These are phyloP conservation scores for Laticauda laticaudata DNA, from an alignment of 2,113 vertebrate species.

Conservation along the genomic window DNA sequence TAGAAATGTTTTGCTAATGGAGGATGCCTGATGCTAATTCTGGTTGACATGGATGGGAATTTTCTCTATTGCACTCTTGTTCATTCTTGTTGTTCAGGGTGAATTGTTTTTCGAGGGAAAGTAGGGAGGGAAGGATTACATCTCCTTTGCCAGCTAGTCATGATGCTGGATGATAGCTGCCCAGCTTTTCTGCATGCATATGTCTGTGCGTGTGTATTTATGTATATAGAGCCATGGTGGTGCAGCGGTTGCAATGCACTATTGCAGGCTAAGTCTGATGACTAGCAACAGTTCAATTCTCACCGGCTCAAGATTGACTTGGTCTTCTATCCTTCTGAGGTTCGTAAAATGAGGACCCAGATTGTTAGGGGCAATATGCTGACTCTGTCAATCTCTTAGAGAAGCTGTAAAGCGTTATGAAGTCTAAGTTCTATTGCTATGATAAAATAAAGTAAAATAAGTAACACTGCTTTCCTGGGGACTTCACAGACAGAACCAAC, in stretches of 20 bases:
- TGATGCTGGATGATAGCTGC: not conserved
- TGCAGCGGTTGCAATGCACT: too few species aligned
- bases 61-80: not conserved
- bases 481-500: not conserved
- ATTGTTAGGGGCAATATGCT: too few species aligned
- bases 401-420: too few species aligned
- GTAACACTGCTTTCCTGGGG: not conserved
- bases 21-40: not conserved
- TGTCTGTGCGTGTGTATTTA: not conserved
- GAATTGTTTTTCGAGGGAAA: not conserved
- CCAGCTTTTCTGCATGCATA: not conserved
- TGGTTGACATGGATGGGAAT: not conserved
- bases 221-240: not conserved
- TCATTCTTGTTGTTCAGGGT: not conserved
- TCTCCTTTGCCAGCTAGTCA: not conserved
- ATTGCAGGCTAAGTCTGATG: too few species aligned
- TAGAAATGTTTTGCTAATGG: conserved; percentile 19
- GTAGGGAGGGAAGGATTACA: not conserved
- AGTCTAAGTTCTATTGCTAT: too few species aligned
- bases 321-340: too few species aligned
- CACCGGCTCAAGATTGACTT: too few species aligned
- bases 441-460: not conserved
- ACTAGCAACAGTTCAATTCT: too few species aligned
- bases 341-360: too few species aligned
- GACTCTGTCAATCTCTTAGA: too few species aligned